Conservation (phyloP, 2,113 vertebrate species). For the Etheostoma spectabile region DNA sequence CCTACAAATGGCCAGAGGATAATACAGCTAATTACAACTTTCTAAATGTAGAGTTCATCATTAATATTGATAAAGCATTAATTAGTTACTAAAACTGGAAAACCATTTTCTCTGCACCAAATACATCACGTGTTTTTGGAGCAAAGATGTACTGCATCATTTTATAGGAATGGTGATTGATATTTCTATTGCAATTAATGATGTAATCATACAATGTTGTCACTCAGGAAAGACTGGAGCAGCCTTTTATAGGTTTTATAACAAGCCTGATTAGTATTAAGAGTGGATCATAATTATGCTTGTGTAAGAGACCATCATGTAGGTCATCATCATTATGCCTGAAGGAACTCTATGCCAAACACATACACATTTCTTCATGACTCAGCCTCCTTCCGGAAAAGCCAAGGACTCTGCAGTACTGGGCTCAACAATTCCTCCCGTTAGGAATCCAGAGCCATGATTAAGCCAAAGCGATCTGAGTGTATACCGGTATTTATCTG, state of each 20-base stretch:
- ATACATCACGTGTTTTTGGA: conserved; percentile 76
- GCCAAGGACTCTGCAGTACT: conserved; percentile 31
- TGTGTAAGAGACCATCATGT: conserved; percentile 33
- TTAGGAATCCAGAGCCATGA: conserved; percentile 44
- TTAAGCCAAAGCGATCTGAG: conserved; percentile 47
- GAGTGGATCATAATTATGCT: conserved; percentile 37
- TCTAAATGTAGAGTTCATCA: conserved; percentile 82
- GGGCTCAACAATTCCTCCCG: conserved; percentile 26
- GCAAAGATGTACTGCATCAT: conserved; percentile 64
- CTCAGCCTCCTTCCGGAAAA: conserved; percentile 24
- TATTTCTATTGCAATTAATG: conserved; percentile 35
- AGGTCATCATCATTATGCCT: conserved; percentile 42
- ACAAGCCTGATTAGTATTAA: conserved; percentile 32
- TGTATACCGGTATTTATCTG: conserved; percentile 38
- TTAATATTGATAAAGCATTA: conserved; percentile 87
- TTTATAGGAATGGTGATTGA: conserved; percentile 24
- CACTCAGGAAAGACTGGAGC: not conserved
- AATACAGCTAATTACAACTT: conserved; percentile 79
- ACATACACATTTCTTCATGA: conserved; percentile 35
- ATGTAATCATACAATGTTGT: conserved; percentile 27
- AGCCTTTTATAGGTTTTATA: conserved; percentile 1
- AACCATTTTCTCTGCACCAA: conserved; percentile 80
- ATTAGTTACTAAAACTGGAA: conserved; percentile 86
- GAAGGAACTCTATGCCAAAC: conserved; percentile 31
- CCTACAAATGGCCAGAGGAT: conserved; percentile 78